A percentile compares a stretch with the other conserved stretches of the same genome.
phyloP scores from a whole-genome alignment of 2,797 vertebrate species.

The Coracias cyanogaster region DNA sequence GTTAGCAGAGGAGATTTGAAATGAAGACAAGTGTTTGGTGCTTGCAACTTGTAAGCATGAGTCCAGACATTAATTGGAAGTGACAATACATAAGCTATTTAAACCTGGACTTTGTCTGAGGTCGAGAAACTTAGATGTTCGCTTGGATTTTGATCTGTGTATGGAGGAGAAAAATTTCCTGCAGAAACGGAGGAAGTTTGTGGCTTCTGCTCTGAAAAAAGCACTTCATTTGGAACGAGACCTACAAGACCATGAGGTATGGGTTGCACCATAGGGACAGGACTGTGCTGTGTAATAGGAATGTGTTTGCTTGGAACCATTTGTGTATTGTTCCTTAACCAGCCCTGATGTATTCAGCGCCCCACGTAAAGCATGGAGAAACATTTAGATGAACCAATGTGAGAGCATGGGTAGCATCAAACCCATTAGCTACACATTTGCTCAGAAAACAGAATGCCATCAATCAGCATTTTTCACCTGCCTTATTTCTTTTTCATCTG shows the following conservation, averaged over 20 bases:
- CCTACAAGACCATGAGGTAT: slow-evolving; percentile 79
- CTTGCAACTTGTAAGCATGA: background rate
- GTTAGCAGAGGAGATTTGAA: too few relatives aligned
- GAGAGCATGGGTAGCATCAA: background rate
- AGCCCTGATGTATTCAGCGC: background rate
- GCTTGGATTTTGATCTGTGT: slow-evolving; percentile 82
- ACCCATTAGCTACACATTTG: background rate
- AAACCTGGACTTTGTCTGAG: slow-evolving; percentile 27
- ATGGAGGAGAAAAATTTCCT: slow-evolving; percentile 80
- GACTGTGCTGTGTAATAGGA: background rate
- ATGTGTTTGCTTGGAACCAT: background rate
- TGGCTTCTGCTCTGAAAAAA: slow-evolving; percentile 78
- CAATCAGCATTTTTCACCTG: background rate
- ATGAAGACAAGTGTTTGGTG: too few relatives aligned
- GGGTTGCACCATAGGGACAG: background rate
- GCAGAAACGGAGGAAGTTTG: slow-evolving; percentile 78
- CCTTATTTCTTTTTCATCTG: background rate
- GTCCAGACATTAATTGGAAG: background rate
- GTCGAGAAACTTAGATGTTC: slow-evolving; percentile 73
- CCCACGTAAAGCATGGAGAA: background rate
- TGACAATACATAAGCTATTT: background rate
- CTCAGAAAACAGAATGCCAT: background rate
- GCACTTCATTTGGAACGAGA: slow-evolving; percentile 71
- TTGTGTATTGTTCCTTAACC: background rate
- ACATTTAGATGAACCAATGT: background rate